These are phyloP conservation scores for Synanthedon formicaeformis DNA, from an alignment of 2,888 invertebrate species.

Conservation along the genomic window DNA sequence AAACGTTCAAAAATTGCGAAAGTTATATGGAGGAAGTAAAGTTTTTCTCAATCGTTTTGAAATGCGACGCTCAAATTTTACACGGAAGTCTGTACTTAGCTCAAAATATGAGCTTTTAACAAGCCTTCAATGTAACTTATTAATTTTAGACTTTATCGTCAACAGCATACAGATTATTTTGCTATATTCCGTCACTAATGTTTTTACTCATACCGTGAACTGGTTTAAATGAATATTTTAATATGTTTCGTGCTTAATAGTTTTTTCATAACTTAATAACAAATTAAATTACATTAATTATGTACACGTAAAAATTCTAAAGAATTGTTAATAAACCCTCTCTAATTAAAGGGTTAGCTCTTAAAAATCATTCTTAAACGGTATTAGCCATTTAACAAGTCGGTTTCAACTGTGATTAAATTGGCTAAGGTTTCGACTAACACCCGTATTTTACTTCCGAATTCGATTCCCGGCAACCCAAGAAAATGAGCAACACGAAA, in stretches of 20 bases:
- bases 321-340: background rate
- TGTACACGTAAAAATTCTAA: slow-evolving; percentile 8
- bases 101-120: slow-evolving; percentile 47
- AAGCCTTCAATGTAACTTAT: slow-evolving; percentile 14
- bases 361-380: too few relatives aligned
- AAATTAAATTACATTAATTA: background rate
- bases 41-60: slow-evolving; percentile 13
- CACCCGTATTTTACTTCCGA: too few relatives aligned
- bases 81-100: slow-evolving; percentile 39
- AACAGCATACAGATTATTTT: background rate
- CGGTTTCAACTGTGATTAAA: too few relatives aligned
- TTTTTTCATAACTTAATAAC: background rate
- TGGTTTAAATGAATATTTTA: background rate
- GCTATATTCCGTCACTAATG: background rate
- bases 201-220: background rate
- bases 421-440: too few relatives aligned
- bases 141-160: background rate
- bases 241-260: background rate
- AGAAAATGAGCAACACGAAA: too few relatives aligned
- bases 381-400: too few relatives aligned
- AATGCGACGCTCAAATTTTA: slow-evolving; percentile 9
- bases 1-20: slow-evolving; percentile 4
- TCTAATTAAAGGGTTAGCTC: background rate
- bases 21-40: slow-evolving; percentile 11
- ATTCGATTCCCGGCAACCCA: too few relatives aligned